Base-by-base conservation (phyloP, 2,888 invertebrate genomes). In the Drosophila anomelani region DNA sequence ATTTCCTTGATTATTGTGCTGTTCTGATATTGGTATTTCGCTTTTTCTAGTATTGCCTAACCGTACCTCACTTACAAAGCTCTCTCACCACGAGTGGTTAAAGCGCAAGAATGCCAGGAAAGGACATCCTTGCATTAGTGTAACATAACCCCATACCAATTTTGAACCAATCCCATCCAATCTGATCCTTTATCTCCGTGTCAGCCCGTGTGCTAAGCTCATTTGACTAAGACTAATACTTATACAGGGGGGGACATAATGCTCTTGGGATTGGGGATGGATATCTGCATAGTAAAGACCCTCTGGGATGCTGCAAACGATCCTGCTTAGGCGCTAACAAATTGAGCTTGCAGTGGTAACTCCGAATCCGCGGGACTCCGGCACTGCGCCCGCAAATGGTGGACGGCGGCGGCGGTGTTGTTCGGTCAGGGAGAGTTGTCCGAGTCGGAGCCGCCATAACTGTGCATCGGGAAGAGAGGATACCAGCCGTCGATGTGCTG, bases 401-500 rank as follows among this genome's bases (percentile, higher is more conserved):
- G 67, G 66, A 47, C 47, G 60, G 60, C 70, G 70, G 29, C 34
- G 64, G 59, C 43, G 23, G 46, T 81, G 90, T 91, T 91, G 81
- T 90, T 92, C 91, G 92, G 93, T 93, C 93, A 93, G 91, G 93
- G 93, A 91, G 93, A 93, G 88, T 92, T 92, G 80, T 92, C 92
- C 49, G 93, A 92, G 69, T 93, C 96, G 29, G 95, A 95, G 60
- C 95, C 96, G 67, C 95, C 96, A 76, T 97, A 94, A 59, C 96
- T 96, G 87, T 96, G 96, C 92, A 97, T 96, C 39, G 97, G 97
- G 93, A 97, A 97, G 79, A 98, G 94, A 75, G 97, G 96, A 93
- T 98, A 98, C 98, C 98, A 98, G 77, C 97, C 97, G 87, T 95
- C 95, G 49, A 96, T 96, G 84, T 96, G 94, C 91, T 96, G 96